phyloP scores from a whole-genome alignment of 1,140 invertebrate species.

The Periplaneta americana region DNA sequence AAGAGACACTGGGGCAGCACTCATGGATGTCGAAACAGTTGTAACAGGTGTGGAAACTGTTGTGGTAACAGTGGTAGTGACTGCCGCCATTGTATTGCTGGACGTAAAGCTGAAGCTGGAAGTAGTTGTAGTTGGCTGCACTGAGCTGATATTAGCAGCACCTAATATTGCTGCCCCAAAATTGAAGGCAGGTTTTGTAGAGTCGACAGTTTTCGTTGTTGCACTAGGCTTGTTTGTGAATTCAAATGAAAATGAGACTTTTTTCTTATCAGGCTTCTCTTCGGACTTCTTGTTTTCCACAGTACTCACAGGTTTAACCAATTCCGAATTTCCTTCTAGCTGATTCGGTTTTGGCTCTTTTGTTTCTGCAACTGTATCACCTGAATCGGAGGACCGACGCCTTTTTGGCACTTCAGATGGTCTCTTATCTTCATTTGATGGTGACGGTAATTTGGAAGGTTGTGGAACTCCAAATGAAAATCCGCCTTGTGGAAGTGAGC shows the following conservation, averaged over 20 bases:
- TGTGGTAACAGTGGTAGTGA: not conserved
- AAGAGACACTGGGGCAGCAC: too few relatives aligned
- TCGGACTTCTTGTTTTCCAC: not conserved
- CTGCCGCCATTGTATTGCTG: not conserved
- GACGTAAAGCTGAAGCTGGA: not conserved
- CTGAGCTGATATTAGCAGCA: conserved; percentile 15
- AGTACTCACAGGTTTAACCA: not conserved
- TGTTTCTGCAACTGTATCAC: not conserved
- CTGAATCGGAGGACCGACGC: not conserved
- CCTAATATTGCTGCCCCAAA: not conserved
- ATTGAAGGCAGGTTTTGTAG: not conserved
- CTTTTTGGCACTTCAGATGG: not conserved
- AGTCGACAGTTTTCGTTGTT: not conserved
- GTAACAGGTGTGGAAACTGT: not conserved
- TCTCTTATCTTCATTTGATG: not conserved
- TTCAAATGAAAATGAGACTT: not conserved
- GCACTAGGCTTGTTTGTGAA: not conserved
- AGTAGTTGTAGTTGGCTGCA: not conserved
- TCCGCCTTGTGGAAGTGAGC: not conserved
- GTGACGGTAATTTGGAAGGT: conserved; percentile 14
- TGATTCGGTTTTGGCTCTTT: not conserved
- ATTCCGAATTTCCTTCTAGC: not conserved
- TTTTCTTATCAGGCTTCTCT: not conserved
- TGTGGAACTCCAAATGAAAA: not conserved
- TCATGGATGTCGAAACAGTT: not conserved